Conservation (phyloP, 2,113 vertebrate genomes). For the Equus przewalskii region DNA sequence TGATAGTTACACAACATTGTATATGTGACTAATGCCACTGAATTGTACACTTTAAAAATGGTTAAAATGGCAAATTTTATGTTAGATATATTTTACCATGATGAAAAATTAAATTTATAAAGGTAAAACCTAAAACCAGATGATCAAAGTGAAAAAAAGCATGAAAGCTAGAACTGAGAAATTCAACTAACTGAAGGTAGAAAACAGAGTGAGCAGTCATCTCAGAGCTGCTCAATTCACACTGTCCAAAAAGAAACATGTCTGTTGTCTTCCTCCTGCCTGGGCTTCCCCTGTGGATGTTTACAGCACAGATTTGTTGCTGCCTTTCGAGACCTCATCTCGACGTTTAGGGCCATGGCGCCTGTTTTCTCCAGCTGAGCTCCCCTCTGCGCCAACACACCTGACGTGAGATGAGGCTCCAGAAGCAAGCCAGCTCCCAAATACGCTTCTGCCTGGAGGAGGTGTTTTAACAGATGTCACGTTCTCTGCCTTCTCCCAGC, state of each 20-base stretch:
- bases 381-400: not conserved
- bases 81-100: not conserved
- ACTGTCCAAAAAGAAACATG: not conserved
- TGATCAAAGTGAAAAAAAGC: not conserved
- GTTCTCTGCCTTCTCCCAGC: not conserved
- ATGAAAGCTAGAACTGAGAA: not conserved
- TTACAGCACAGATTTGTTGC: not conserved
- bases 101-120: not conserved
- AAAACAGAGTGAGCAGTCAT: not conserved
- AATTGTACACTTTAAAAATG: not conserved
- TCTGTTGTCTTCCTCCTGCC: not conserved
- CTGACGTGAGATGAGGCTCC: not conserved
- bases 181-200: not conserved
- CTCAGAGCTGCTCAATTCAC: not conserved
- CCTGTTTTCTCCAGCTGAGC: not conserved
- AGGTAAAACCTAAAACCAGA: conserved; percentile 26
- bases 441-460: not conserved
- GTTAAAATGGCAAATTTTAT: not conserved
- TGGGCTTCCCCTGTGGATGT: too few species aligned
- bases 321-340: not conserved
- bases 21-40: not conserved
- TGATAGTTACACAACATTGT: not conserved
- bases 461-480: not conserved
- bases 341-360: not conserved
- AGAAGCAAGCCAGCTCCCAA: not conserved